Percentiles rank a stretch among this genome's conserved stretches.
These are phyloP conservation scores for Neotragus pygmaeus DNA, from an alignment of 2,113 vertebrate genomes.

Conservation along the genomic window DNA sequence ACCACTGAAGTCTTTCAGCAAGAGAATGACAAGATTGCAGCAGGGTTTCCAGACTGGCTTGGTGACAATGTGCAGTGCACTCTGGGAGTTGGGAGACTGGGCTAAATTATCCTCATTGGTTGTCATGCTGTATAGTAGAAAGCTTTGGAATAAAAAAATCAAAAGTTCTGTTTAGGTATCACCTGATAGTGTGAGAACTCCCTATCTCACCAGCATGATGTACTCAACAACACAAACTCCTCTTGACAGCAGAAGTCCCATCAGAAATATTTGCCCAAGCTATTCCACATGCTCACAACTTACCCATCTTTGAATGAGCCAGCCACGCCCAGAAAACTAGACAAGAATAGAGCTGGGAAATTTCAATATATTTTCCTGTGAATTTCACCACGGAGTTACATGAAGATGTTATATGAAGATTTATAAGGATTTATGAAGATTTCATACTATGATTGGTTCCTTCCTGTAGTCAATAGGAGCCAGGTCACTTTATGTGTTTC, in stretches of 20 bases:
- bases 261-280: neutral
- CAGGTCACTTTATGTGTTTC: neutral
- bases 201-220: neutral
- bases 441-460: neutral
- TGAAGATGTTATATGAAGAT: neutral
- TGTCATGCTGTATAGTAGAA: neutral
- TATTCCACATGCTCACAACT: neutral
- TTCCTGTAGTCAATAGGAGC: neutral
- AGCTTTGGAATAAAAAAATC: neutral
- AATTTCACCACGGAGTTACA: neutral
- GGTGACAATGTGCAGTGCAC: neutral
- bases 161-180: neutral
- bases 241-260: neutral
- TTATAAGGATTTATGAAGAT: neutral
- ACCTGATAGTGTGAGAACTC: neutral
- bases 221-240: neutral
- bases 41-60: neutral
- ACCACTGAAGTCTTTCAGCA: neutral
- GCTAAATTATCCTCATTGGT: neutral
- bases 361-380: neutral
- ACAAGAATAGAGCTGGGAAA: neutral
- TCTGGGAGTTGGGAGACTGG: fast-evolving
- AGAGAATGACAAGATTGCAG: neutral
- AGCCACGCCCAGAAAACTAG: neutral
- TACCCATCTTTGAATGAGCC: neutral